Percentiles rank a stretch among this genome's conserved stretches.
Evolutionary conservation across 2,888 invertebrate genomes (phyloP).

Genomic region (Limenitis camilla): DNA sequence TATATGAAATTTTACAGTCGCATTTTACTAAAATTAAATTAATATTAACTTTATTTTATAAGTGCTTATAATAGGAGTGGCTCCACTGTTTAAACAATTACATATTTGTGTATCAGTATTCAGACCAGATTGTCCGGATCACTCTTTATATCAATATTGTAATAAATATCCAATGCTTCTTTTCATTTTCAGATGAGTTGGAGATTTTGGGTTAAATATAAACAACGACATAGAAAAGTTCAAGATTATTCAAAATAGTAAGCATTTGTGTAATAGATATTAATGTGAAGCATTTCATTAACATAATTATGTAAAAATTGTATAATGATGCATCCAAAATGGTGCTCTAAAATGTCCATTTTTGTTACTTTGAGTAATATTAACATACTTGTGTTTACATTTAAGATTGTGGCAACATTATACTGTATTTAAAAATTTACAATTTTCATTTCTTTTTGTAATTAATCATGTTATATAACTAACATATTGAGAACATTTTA

Average conservation of each 20-base stretch:
- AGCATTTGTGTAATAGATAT: conserved; percentile 18
- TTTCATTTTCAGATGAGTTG: conserved; percentile 53
- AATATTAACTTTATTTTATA: no score
- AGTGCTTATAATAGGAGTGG: no score
- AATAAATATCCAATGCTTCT: not conserved
- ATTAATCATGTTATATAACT: no score
- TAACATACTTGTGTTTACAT: not conserved
- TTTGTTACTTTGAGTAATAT: conserved; percentile 17
- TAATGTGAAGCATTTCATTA: conserved; percentile 10
- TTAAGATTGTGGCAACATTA: not conserved
- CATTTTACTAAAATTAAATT: no score
- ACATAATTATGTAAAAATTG: conserved; percentile 11
- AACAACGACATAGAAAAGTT: conserved; percentile 34
- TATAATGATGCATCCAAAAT: conserved; percentile 39
- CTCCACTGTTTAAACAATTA: no score
- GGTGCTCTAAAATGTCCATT: conserved; percentile 58
- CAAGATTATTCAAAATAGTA: conserved; percentile 27
- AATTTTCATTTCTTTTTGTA: no score
- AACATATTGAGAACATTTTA: no score
- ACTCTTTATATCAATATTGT: not conserved
- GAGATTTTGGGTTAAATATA: conserved; percentile 47
- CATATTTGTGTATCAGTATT: no score
- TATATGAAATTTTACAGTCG: no score
- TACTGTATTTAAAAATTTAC: no score
- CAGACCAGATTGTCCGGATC: no score